These are phyloP conservation scores for Philopotamus ludificatus DNA, from an alignment of 1,140 invertebrate genomes.

Conservation along the genomic window DNA sequence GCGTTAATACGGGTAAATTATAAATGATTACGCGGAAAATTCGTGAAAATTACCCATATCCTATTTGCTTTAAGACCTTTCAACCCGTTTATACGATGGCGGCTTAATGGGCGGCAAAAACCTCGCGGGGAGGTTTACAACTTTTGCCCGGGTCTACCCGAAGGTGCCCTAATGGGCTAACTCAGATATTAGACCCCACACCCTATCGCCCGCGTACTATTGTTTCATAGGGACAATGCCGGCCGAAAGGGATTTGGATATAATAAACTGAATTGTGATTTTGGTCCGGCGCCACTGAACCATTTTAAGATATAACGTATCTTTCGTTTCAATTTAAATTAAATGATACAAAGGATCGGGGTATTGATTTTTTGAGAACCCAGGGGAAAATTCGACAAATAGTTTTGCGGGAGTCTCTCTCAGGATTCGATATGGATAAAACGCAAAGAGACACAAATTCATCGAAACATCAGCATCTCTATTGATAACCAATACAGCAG, in stretches of 20 bases:
- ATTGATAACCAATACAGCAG: too few relatives aligned
- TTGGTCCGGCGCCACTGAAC: too few relatives aligned
- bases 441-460: too few relatives aligned
- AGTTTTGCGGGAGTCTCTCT: too few relatives aligned
- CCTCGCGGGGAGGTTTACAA: slow-evolving; percentile 22
- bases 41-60: neutral
- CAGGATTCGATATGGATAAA: too few relatives aligned
- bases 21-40: neutral
- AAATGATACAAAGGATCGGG: too few relatives aligned
- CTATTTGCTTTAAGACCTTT: neutral
- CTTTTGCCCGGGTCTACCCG: slow-evolving; percentile 18
- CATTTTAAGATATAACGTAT: too few relatives aligned
- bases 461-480: too few relatives aligned
- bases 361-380: too few relatives aligned
- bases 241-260: slow-evolving; percentile 17
- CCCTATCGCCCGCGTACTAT: slow-evolving; percentile 18
- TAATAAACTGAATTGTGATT: slow-evolving; percentile 1
- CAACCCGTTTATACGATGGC: neutral
- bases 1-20: slow-evolving; percentile 7
- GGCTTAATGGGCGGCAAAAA: neutral
- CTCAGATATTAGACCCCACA: slow-evolving; percentile 21
- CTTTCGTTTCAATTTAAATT: too few relatives aligned
- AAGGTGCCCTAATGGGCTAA: slow-evolving; percentile 28
- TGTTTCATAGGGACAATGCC: slow-evolving; percentile 9
- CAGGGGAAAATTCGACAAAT: too few relatives aligned